Evolutionary conservation across 2,797 vertebrate species (phyloP), one percentile per base, ranked within the genome.

Genomic region (Halcyon leucocephala): DNA sequence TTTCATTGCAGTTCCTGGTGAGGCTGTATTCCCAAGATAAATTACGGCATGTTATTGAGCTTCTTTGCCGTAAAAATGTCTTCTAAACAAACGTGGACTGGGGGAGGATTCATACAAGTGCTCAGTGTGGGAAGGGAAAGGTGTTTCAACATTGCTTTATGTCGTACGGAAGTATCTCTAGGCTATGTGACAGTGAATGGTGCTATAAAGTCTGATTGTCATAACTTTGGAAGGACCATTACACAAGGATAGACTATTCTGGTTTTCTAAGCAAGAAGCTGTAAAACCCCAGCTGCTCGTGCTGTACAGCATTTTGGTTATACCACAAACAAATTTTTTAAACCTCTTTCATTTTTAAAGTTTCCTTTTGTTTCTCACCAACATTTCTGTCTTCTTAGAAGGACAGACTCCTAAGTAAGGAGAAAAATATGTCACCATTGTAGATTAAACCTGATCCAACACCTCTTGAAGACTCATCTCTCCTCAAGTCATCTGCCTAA

Each of bases 11-110:
- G 60, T 49, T 93, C 67, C 0, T 4, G 52, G 82, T 73, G 62
- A 72, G 60, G 70, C 74, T 70, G 31, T 49, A 73, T 49, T 80
- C 76, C 88, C 78, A 95, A 89, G 86, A 94, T 87, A 96, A 95
- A 96, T 84, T 77, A 49, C 52, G 60, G 25, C 48, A 46, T 28
- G 70, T 61, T 92, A 54, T 24, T 89, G 55, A 86, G 83, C 31
- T 48, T 52, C 48, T 84, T 81, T 58, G 33, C 70, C 85, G 61
- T 82, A 95, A 95, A 95, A 95, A 74, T 49, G 2, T 71, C 54
- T 85, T 76, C 92, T 82, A 91, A 95, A 91, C 64, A 95, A 95
- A 79, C 33, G 46, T 61, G 73, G 69, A 20, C 44, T 48, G 55
- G 80, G 19, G 80, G 66, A 95, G 80, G 62, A 84, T 90, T 83